Evolutionary conservation across 2,113 vertebrate species (phyloP).

Genomic region (Mirza zaza): DNA sequence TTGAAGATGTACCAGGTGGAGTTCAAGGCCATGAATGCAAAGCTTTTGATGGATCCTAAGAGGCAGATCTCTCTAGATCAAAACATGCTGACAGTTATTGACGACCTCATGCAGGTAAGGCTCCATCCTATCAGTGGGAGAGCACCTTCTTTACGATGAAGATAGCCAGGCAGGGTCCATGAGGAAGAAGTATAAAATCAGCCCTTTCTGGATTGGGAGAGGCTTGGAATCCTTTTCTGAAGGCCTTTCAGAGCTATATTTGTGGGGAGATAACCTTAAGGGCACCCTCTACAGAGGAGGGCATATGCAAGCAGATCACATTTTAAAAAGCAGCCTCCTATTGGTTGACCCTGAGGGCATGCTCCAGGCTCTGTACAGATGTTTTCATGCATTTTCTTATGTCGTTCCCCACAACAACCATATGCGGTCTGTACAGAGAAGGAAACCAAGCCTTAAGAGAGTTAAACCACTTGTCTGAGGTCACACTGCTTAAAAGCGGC

Average conservation of each 20-base stretch:
- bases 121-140: background rate
- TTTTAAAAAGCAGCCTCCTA: background rate
- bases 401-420: background rate
- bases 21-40: slow-evolving; percentile 62
- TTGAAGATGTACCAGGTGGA: slow-evolving; percentile 77
- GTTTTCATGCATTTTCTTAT: background rate
- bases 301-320: background rate
- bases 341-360: background rate
- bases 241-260: background rate
- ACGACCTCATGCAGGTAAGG: slow-evolving; percentile 76
- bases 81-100: slow-evolving; percentile 71
- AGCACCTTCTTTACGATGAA: background rate
- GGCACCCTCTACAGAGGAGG: background rate
- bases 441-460: background rate
- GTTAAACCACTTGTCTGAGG: background rate
- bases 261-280: background rate
- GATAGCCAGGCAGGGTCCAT: background rate
- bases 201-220: background rate
- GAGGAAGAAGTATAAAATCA: background rate
- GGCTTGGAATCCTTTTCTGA: background rate
- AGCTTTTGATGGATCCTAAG: slow-evolving; percentile 61
- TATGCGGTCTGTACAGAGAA: background rate
- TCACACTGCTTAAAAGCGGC: background rate
- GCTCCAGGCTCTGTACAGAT: background rate
- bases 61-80: slow-evolving; percentile 63